phyloP scores from a whole-genome alignment of 1,140 invertebrate species.

The Conus betulinus region DNA sequence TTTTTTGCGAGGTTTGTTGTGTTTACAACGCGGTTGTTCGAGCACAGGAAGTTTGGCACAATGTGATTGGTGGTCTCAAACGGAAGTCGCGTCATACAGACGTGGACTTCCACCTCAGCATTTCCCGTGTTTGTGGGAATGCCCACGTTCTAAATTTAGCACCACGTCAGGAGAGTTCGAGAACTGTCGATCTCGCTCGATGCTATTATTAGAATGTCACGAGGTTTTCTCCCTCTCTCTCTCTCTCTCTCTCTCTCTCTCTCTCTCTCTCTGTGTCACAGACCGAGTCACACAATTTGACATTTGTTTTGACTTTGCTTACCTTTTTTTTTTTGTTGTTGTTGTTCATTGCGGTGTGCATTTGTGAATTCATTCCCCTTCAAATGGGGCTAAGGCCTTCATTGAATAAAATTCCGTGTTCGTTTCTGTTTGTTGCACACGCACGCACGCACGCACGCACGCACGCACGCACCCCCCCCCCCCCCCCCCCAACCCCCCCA shows the following conservation, averaged over 20 bases:
- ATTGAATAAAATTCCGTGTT: neutral
- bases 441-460: no score
- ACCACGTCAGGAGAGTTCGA: neutral
- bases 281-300: neutral
- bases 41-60: constrained; percentile 8
- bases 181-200: neutral
- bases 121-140: constrained; percentile 30
- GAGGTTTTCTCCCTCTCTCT: neutral
- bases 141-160: neutral
- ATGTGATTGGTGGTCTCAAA: constrained; percentile 7
- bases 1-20: neutral
- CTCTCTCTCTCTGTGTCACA: neutral
- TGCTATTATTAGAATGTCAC: neutral
- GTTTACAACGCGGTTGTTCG: constrained; percentile 34
- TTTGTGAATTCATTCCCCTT: no score
- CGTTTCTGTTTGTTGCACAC: neutral
- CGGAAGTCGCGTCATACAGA: constrained; percentile 38
- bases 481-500: no score
- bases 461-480: no score
- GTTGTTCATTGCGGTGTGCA: no score
- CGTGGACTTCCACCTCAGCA: constrained; percentile 41
- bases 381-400: no score
- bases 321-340: neutral
- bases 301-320: neutral
- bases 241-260: no score